A percentile compares a stretch with the other conserved stretches of the same genome.
These are phyloP conservation scores for Notoglanidium macrostoma DNA, from an alignment of 2,797 vertebrate genomes.

Conservation along the genomic window DNA sequence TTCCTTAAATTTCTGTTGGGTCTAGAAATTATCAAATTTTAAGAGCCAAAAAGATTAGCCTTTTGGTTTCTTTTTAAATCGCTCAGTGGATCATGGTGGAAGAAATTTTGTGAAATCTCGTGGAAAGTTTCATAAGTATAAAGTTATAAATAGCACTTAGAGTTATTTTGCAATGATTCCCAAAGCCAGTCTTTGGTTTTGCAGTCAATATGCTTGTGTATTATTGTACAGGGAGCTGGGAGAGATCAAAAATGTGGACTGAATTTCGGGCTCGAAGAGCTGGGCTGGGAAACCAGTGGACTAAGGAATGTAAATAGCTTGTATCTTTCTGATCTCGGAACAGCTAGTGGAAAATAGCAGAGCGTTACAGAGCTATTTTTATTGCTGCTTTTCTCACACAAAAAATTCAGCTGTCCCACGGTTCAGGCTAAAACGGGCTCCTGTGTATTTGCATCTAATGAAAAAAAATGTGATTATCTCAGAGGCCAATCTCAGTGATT, in stretches of 20 bases:
- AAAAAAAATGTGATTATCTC: not conserved
- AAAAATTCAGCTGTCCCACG: constrained; percentile 1
- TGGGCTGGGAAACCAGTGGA: constrained; percentile 3
- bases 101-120: not conserved
- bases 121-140: not conserved
- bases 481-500: not conserved
- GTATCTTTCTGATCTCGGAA: constrained; percentile 31
- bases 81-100: not conserved
- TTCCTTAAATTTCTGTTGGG: not conserved
- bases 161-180: not conserved
- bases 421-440: constrained; percentile 2
- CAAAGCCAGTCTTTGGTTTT: not conserved
- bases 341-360: constrained; percentile 16
- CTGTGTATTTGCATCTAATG: not conserved
- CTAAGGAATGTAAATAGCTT: constrained; percentile 35
- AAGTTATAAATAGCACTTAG: not conserved
- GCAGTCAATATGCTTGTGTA: not conserved
- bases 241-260: constrained; percentile 4
- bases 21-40: not conserved
- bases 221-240: not conserved
- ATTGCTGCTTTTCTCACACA: not conserved
- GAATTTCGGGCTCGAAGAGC: not conserved
- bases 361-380: constrained; percentile 41
- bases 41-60: not conserved
- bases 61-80: not conserved